Percentiles rank a stretch among this genome's conserved stretches.
Conservation (phyloP, 2,113 vertebrate genomes). For the Epinephelus fuscoguttatus region DNA sequence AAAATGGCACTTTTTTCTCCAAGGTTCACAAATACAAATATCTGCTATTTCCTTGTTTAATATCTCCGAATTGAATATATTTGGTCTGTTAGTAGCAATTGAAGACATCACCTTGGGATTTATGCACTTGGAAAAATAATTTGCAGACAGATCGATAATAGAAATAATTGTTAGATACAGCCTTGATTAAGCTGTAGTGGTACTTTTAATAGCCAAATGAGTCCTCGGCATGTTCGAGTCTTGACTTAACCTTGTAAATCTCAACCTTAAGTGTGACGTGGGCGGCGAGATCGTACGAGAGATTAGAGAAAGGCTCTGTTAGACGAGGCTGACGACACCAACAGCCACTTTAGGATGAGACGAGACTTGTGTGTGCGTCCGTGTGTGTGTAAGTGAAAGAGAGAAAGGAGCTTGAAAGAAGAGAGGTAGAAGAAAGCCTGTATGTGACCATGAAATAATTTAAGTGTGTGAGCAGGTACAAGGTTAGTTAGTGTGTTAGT, state of each 20-base stretch:
- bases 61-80: not conserved
- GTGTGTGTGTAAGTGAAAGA: not conserved
- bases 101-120: not conserved
- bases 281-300: slow-evolving; percentile 40
- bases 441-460: not conserved
- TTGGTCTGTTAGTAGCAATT: not conserved
- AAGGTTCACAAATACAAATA: not conserved
- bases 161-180: not conserved
- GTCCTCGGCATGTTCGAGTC: not conserved
- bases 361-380: not conserved
- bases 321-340: slow-evolving; percentile 37
- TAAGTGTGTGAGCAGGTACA: slow-evolving; percentile 3
- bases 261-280: slow-evolving; percentile 18
- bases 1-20: too few species aligned
- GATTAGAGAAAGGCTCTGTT: slow-evolving; percentile 35
- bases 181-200: not conserved
- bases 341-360: slow-evolving; percentile 31
- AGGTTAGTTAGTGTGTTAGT: slow-evolving; percentile 10
- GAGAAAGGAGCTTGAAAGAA: not conserved
- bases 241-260: slow-evolving; percentile 43
- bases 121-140: not conserved
- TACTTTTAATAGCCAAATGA: not conserved
- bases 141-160: too few species aligned
- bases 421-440: not conserved
- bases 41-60: not conserved